Conservation (phyloP, 2,113 vertebrate genomes). For the Gymnobelideus leadbeateri region DNA sequence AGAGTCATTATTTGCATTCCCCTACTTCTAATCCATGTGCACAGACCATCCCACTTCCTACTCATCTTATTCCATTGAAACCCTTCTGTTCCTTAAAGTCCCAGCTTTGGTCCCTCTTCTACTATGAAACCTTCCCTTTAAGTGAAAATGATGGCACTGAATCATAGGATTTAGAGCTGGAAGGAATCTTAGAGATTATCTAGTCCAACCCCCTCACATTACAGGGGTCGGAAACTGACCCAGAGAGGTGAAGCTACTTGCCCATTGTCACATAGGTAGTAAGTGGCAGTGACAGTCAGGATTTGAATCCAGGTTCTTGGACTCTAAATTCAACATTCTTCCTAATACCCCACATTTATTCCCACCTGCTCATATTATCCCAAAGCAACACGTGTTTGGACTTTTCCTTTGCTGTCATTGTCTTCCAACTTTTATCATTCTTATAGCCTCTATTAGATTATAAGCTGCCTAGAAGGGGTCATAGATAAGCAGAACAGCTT, state of each 20-base stretch:
- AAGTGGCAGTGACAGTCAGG: background rate
- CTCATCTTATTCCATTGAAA: background rate
- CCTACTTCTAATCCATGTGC: background rate
- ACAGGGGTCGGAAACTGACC: background rate
- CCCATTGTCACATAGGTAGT: background rate
- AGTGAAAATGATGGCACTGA: background rate
- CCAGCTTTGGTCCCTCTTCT: background rate
- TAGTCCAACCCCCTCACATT: background rate
- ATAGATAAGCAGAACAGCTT: background rate
- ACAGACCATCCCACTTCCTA: background rate
- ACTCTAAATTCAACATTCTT: background rate
- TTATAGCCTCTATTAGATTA: background rate
- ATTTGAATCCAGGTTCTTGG: background rate
- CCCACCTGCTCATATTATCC: background rate
- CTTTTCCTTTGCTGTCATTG: background rate
- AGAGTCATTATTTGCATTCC: too few species aligned
- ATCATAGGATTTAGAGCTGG: background rate
- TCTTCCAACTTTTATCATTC: background rate
- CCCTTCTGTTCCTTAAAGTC: background rate
- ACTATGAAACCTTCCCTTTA: background rate
- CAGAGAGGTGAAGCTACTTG: background rate
- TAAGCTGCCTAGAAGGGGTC: background rate
- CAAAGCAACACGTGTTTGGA: too few species aligned
- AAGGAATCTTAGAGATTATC: background rate
- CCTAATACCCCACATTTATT: background rate